Base-by-base conservation (phyloP, 2,888 invertebrate genomes). In the Epiperipatus broadwayi region DNA sequence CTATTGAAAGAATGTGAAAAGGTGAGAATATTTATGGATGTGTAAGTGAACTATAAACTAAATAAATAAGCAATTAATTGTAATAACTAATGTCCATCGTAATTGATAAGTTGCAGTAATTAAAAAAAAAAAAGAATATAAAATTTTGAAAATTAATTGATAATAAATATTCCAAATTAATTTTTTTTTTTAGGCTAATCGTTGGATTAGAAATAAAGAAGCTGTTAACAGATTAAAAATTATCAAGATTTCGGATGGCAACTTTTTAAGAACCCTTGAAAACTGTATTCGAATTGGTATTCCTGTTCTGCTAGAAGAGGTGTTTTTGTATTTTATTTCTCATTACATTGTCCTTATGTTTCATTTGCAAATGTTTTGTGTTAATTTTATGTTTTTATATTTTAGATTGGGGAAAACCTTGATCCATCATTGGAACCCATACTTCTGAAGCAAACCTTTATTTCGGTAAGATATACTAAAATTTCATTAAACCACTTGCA, bases 361-460 rank as follows among this genome's bases (percentile, higher is more conserved):
- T n/a, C n/a, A n/a, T n/a, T n/a, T n/a, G n/a, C n/a, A n/a, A n/a
- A n/a, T n/a, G n/a, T n/a, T n/a, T n/a, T n/a, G n/a, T n/a, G n/a
- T n/a, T n/a, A n/a, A n/a, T n/a, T n/a, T n/a, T n/a, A n/a, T n/a
- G n/a, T n/a, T n/a, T n/a, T n/a, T n/a, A n/a, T n/a, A n/a, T n/a
- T n/a, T n/a, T 25, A 35, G 35, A 18, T 60, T 3, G 58, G 53
- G 5, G 59, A 61, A 45, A 46, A 46, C 5, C 46, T 61, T 14
- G 61, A 61, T 41, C 59, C 60, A 2, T 53, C 58, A n/a, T 47
- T 60, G 34, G 60, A 61, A 41, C 60, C 60, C 1, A 48, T 61
- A 14, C 48, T 61, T 10, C 47, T 78, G 28, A 78, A 79, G 49
- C 78, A 81, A 57, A 79, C 76, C 1, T 81, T 76, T 50, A 49